phyloP scores from a whole-genome alignment of 2,888 invertebrate species.

The Nipponacmea schrenckii region DNA sequence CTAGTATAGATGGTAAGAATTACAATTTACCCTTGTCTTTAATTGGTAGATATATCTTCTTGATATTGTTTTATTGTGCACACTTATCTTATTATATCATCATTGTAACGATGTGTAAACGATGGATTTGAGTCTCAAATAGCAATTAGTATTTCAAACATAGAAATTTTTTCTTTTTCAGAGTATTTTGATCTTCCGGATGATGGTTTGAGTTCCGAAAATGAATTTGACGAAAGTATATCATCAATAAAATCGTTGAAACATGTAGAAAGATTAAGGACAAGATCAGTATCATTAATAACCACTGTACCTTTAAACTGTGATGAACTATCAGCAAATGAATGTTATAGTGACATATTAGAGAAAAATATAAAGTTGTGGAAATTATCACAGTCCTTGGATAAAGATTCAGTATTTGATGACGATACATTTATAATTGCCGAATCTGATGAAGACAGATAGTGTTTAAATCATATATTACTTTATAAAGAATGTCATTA shows the following conservation, averaged over 20 bases:
- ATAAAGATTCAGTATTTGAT: neutral
- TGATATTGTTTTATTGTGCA: too few relatives aligned
- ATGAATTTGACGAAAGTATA: neutral
- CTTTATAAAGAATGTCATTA: too few relatives aligned
- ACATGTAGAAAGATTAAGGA: neutral
- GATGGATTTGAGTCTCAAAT: too few relatives aligned
- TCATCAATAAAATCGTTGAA: neutral
- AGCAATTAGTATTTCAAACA: too few relatives aligned
- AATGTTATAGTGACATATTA: neutral
- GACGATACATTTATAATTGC: neutral
- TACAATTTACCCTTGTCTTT: too few relatives aligned
- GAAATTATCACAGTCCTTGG: neutral
- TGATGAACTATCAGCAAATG: neutral
- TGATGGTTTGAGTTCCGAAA: slow-evolving; percentile 1
- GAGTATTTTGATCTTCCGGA: slow-evolving; percentile 3
- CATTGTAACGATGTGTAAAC: too few relatives aligned
- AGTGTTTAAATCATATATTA: too few relatives aligned
- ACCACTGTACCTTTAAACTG: neutral
- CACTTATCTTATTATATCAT: too few relatives aligned
- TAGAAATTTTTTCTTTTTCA: neutral
- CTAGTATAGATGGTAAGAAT: neutral
- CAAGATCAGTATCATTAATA: slow-evolving; percentile 1
- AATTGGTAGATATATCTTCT: too few relatives aligned
- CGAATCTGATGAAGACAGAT: neutral
- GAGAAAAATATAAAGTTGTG: neutral